Base-by-base conservation (phyloP, 2,113 vertebrate genomes). In the Melanerpes formicivorus region DNA sequence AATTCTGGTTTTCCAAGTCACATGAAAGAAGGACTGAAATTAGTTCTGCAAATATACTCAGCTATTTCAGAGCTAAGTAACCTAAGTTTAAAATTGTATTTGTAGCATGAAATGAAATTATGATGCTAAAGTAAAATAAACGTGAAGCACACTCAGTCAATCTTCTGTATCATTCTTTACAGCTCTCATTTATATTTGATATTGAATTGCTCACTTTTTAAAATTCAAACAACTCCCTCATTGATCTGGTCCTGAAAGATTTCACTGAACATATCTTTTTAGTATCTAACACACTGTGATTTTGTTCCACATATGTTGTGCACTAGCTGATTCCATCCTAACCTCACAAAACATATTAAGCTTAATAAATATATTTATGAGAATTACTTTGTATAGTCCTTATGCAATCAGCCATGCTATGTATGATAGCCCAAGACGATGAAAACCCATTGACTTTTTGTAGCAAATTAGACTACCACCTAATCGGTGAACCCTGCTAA, bases 351-450 rank as follows among this genome's bases (percentile, higher is more conserved):
- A 98, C 98, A 98, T 98, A 98, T 98, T 98, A 98, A 98, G 98
- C 98, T 98, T 98, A 98, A 98, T 99, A 98, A 98, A 98, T 98
- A 98, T 98, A 98, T 98, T 98, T 98, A 98, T 98, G 98, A 98
- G 98, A 98, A 98, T 98, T 98, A 98, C 98, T 98, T 98, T 98
- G 98, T 98, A 98, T 97, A 98, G 98, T 98, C 97, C 98, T 98
- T 98, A 98, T 98, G 98, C 97, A 98, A 98, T 99, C 98, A 98
- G 98, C 98, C 98, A 98, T 98, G 98, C 98, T 98, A 98, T 97
- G 98, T 97, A 98, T 97, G 98, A 98, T 98, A 97, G 98, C 98
- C 97, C 97, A 98, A 98, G 98, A 98, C 97, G 97, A 97, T 96
- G 97, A 97, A 98, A 98, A 98, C 98, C 97, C 98, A 99, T 98